Base-by-base conservation (phyloP, 2,113 vertebrate genomes). In the Harpagus bidentatus region DNA sequence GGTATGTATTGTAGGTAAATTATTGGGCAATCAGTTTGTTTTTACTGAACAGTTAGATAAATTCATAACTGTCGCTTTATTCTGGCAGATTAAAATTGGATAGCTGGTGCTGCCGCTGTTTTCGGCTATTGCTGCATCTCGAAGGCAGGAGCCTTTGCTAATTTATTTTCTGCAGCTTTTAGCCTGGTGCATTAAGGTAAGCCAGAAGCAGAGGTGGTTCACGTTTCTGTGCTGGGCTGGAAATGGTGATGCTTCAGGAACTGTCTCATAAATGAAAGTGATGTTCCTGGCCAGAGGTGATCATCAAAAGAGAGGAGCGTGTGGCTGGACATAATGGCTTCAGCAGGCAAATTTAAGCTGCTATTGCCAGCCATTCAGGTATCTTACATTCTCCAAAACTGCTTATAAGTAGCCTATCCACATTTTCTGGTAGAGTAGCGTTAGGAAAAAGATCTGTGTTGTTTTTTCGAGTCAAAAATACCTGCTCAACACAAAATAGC, bases 181-280 rank as follows among this genome's bases (percentile, higher is more conserved):
- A 34, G 53, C 66, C 45, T 83, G 62, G 26, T 66, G 67, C 50
- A 12, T 65, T 86, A 47, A 61, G 36, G 43, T 77, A 80, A 90
- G 16, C 32, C 61, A 53, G 56, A 71, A 40, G 58, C 25, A n/a
- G 55, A 65, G 66, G 71, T 72, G 21, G 43, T 83, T 95, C 29
- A 1, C 2, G 1, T 53, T 52, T 16, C 40, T 70, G 12, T 15
- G 23, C 62, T 81, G 59, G 15, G 14, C 42, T 85, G 34, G 12
- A 88, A 32, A 12, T 22, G 10, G 38, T 25, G 36, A 8, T 70
- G 43, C 62, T 88, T 82, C 42, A 63, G 92, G 78, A 66, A 52
- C 45, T 1, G 2, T 74, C 17, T 47, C 0, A 0, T 45, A 14
- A 40, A 45, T 0, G 0, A 4, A 72, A 66, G 47, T 0, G 0